phyloP scores from a whole-genome alignment of 2,797 vertebrate species.

The Poeciliopsis turneri region DNA sequence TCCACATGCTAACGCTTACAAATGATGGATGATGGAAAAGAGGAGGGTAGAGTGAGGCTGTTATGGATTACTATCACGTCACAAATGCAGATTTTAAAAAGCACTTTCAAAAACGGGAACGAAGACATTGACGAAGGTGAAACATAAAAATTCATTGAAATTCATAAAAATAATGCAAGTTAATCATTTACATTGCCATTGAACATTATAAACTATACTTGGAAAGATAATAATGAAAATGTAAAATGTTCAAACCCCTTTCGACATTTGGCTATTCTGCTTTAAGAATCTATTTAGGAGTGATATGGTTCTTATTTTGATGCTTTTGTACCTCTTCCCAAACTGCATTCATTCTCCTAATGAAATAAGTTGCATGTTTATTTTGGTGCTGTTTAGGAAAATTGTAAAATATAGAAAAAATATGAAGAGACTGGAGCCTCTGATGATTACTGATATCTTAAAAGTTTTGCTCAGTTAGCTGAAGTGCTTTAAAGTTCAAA shows the following conservation, averaged over 20 bases:
- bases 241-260: too few species aligned
- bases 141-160: background rate
- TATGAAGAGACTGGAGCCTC: background rate
- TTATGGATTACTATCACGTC: background rate
- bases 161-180: background rate
- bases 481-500: background rate
- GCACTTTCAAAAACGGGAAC: background rate
- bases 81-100: background rate
- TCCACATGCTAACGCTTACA: background rate
- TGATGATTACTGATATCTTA: background rate
- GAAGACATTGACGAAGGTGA: background rate
- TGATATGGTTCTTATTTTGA: background rate
- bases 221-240: background rate
- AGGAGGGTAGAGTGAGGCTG: background rate
- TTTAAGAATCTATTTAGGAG: background rate
- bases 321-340: background rate
- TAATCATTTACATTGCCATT: background rate
- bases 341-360: background rate
- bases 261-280: background rate
- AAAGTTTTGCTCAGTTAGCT: background rate
- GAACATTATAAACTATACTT: background rate
- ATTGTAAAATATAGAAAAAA: too few species aligned
- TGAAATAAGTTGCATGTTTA: background rate
- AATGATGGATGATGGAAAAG: background rate
- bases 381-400: background rate